Evolutionary conservation across 2,113 vertebrate species (phyloP).

Genomic region (Taxidea taxus): DNA sequence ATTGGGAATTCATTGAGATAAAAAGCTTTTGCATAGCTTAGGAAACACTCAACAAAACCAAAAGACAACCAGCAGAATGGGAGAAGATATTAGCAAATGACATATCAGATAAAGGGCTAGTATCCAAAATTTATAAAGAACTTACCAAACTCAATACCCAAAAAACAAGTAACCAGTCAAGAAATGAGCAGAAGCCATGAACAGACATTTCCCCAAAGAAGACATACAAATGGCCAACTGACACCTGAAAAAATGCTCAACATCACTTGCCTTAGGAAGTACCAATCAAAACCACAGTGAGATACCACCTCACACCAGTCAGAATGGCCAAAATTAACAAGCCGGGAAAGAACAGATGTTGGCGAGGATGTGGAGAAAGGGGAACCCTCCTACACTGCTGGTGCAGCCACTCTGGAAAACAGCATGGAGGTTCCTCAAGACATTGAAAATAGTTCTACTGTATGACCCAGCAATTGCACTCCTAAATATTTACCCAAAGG

Average conservation of each 20-base stretch:
- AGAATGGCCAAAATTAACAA: not conserved
- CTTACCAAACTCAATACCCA: not conserved
- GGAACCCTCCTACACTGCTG: not conserved
- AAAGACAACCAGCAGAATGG: not conserved
- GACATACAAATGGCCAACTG: not conserved
- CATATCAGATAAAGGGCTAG: not conserved
- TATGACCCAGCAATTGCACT: not conserved
- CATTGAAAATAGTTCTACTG: not conserved
- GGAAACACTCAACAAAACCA: not conserved
- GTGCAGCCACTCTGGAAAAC: not conserved
- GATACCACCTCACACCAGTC: not conserved
- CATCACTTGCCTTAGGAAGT: not conserved
- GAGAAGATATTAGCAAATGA: not conserved
- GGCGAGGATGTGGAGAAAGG: not conserved
- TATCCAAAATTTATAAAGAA: not conserved
- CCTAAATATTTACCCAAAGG: not conserved
- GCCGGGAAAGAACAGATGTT: not conserved
- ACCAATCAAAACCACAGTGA: not conserved
- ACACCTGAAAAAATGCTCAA: not conserved
- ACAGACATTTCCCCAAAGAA: not conserved
- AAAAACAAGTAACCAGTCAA: not conserved
- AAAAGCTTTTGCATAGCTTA: not conserved
- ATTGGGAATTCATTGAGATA: not conserved
- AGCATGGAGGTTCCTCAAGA: not conserved
- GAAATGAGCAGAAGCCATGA: not conserved